phyloP scores from a whole-genome alignment of 2,113 vertebrate species.

The Laticauda laticaudata region DNA sequence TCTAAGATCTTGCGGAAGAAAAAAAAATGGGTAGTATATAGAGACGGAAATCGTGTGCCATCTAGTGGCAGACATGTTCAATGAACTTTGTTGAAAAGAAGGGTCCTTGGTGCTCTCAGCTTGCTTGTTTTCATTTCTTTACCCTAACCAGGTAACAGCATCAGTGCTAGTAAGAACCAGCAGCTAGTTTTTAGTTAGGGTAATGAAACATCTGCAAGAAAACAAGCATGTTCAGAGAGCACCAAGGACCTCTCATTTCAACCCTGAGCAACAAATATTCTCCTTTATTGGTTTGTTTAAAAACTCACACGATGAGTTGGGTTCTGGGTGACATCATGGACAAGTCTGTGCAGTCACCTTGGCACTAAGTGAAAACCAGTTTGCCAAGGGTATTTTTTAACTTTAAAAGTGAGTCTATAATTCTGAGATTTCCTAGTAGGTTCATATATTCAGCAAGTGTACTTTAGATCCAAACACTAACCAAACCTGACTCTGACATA shows the following conservation, averaged over 20 bases:
- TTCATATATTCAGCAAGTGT: background rate
- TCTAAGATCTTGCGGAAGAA: background rate
- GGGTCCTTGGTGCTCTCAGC: no score
- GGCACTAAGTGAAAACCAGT: background rate
- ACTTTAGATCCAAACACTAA: background rate
- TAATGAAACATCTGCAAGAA: no score
- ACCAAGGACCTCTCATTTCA: no score
- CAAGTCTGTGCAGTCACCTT: background rate
- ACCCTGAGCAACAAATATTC: no score
- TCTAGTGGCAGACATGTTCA: slow-evolving; percentile 33
- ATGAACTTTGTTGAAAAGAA: background rate
- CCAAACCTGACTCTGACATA: background rate
- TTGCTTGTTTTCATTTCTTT: no score
- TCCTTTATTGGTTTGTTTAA: background rate
- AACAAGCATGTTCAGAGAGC: no score
- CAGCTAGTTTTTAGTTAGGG: no score
- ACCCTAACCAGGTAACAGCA: no score
- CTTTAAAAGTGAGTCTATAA: background rate
- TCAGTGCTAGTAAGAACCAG: no score
- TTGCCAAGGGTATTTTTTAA: background rate
- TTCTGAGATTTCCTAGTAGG: background rate
- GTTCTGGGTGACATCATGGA: background rate
- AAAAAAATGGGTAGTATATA: background rate
- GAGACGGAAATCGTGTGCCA: slow-evolving; percentile 43
- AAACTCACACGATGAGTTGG: background rate